Base-by-base conservation (phyloP, 2,113 vertebrate genomes). In the Ctenodactylus gundi region DNA sequence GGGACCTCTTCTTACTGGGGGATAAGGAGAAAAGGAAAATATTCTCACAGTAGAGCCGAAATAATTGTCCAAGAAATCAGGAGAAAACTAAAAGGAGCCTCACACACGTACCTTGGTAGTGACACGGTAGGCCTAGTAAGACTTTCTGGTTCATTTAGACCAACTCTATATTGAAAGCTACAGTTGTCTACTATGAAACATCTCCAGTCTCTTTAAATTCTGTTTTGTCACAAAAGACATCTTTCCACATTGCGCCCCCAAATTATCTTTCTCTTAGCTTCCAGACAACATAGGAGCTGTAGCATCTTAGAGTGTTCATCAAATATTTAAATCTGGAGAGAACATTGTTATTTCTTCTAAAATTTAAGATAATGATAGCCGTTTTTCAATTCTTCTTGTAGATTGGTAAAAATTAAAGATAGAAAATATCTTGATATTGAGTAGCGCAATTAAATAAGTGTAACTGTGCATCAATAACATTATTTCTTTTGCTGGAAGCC, bases 391-490 rank as follows among this genome's bases (percentile, higher is more conserved):
- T 60, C 25, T 70, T 88, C 20, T 91, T 91, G 20, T 93, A 91
- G 94, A 88, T 58, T 7, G n/a, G 15, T 91, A 72, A 64, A 57
- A 70, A 58, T 3, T 60, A 67, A 88, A 89, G 18, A 31, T 36
- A 68, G 49, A 49, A 72, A 80, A 72, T 49, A 2, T 75, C 75
- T 91, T 88, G 73, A 44, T 94, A 91, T 77, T 95, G 88, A 67
- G 60, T 46, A 60, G 31, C 4, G 14, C 21, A 82, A 44, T 85
- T 58, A 90, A 93, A 77, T 81, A 78, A 94, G 78, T 85, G 53
- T 75, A 70, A 83, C 53, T 83, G 21, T 80, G 29, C 11, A 51
- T 75, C 67, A 83, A 85, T 53, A 76, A 27, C 34, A 83, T 97
- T 89, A 76, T 89, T 91, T 94, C 51, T 39, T 44, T 86, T 51